Conservation (phyloP, 1,140 invertebrate genomes). For the Oedothorax gibbosus region DNA sequence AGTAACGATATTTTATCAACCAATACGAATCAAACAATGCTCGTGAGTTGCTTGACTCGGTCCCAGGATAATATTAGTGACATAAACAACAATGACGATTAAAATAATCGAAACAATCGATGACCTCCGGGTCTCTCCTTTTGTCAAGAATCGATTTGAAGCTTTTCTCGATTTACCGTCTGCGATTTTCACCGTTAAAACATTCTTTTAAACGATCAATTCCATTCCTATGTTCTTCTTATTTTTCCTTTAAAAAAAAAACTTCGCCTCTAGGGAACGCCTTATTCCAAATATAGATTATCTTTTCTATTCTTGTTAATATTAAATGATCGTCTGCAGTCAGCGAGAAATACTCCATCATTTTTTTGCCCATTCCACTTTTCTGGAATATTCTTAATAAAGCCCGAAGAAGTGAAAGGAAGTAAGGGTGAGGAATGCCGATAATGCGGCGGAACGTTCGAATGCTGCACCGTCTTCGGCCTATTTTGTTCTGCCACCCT, state of each 20-base stretch:
- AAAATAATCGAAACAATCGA: constrained; percentile 51
- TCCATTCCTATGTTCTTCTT: not conserved
- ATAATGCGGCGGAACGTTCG: constrained; percentile 16
- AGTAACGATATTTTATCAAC: constrained; percentile 5
- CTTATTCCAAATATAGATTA: constrained; percentile 50
- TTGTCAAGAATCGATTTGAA: constrained; percentile 24
- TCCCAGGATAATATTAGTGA: constrained; percentile 8
- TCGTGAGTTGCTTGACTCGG: constrained; percentile 11
- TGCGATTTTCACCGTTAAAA: constrained; percentile 23
- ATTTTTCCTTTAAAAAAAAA: not conserved
- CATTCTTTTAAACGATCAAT: not conserved
- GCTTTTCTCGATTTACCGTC: constrained; percentile 31
- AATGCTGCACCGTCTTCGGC: not conserved
- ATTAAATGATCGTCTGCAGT: constrained; percentile 28
- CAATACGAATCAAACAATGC: not conserved
- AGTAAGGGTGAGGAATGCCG: constrained; percentile 1
- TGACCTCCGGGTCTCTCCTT: constrained; percentile 15
- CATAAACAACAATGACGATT: constrained; percentile 37
- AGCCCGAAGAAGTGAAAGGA: not conserved
- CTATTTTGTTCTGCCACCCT: not conserved
- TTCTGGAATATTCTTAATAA: constrained; percentile 39
- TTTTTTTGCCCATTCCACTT: constrained; percentile 9
- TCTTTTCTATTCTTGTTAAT: constrained; percentile 31
- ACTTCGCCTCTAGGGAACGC: no score
- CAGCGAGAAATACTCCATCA: constrained; percentile 31